Base-by-base conservation (phyloP, 2,888 invertebrate genomes). In the Acanthoscelides obtectus region DNA sequence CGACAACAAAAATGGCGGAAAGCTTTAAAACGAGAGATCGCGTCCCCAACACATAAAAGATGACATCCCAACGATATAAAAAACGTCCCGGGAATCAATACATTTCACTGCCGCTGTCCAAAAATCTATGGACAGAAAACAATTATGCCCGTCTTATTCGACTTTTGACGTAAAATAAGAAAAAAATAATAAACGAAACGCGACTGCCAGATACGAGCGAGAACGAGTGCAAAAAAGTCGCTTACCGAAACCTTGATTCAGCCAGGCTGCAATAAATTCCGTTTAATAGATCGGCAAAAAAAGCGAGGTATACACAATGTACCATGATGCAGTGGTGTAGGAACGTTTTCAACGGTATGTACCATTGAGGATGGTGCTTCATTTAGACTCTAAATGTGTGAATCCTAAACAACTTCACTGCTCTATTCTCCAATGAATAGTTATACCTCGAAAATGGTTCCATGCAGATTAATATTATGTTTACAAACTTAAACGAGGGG, bases 201-300 rank as follows among this genome's bases (percentile, higher is more conserved):
- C 64, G 71, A n/a, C 67, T 22, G 22, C 71, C 68, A 71, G 20
- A 66, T 66, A 64, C 71, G 68, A 45, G 64, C 67, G 66, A 67
- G 45, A 45, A 12, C 45, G 45, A 45, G 45, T 45, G 45, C 45
- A 45, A 45, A 71, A 75, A 75, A 73, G 69, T 70, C 73, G 72
- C 72, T 71, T 71, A 71, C 74, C 72, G 45, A 76, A 77, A 76
- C 77, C 78, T 76, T 79, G 78, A 76, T 79, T 75, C 78, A 77
- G 75, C 75, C 70, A 73, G 71, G 71, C 70, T 67, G 79, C 76
- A 76, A 79, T 80, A 80, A 80, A 79, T 79, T 77, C 73, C 73
- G 71, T 71, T 78, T 79, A 79, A 78, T 77, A 76, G 77, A 78
- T 78, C 74, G 76, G 77, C 75, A 77, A 79, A 80, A 45, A 45